Base-by-base conservation (phyloP, 1,140 invertebrate genomes). In the Rhagoletis zephyria region DNA sequence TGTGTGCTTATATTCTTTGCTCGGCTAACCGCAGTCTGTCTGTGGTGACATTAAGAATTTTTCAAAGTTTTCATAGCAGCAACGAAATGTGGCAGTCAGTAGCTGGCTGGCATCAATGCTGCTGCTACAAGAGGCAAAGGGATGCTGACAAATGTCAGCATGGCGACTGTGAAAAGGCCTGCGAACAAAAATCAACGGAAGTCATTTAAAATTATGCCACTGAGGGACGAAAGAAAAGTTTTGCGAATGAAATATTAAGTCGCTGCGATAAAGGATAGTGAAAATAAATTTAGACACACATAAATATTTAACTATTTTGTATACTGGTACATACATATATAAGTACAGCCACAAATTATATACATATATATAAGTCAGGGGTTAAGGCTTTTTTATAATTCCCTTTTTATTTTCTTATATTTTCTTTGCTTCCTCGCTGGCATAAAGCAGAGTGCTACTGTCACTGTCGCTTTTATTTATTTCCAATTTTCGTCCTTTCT, bases 11-110 rank as follows among this genome's bases (percentile, higher is more conserved):
- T 56, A 2, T 10, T 56, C 10, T 56, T 56, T 56, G 51, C 10
- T 5, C 9, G 9, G 4, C 30, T 67, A 67, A 40, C 9, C 64
- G 12, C 64, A 67, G 67, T 14, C 67, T 74, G 67, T 6, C 70
- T 16, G 70, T 74, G 70, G 70, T 51, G 45, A 19, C 70, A 74
- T 74, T 51, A 74, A 74, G 3, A 74, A 74, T 63, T 63, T 63
- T 63, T 63, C 61, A 63, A 63, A 63, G 4, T n/a, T 16, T 63
- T 63, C 16, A 16, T 63, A 14, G 61, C 59, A 60, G 59, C 16
- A 63, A 63, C 1, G 61, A 16, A 63, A 4, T 4, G 16, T 14
- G 12, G 61, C 61, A 63, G 30, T 30, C 30, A 30, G 30, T 30
- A 30, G 30, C 16, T 63, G 4, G 16, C 4, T 63, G 16, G 61